phyloP scores from a whole-genome alignment of 2,113 vertebrate genomes.

The Odocoileus hemionus region DNA sequence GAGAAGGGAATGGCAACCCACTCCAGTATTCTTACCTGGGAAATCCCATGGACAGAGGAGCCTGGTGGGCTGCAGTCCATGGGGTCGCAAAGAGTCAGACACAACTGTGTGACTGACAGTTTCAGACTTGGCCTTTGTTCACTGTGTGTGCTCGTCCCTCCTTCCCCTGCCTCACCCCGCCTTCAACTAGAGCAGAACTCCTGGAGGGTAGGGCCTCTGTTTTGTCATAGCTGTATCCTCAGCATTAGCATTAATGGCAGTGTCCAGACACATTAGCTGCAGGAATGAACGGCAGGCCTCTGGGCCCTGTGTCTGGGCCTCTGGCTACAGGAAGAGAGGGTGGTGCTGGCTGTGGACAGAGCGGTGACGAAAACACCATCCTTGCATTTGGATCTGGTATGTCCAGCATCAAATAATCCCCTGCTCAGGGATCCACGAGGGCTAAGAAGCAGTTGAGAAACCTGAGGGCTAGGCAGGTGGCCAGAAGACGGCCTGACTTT shows the following conservation, averaged over 20 bases:
- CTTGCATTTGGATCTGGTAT: neutral
- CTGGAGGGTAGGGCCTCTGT: neutral
- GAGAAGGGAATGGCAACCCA: neutral
- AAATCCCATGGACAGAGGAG: neutral
- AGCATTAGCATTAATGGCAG: neutral
- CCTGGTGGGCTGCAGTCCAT: neutral
- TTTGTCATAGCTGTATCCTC: neutral
- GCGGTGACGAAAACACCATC: neutral
- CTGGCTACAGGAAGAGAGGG: neutral
- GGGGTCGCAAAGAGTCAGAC: neutral
- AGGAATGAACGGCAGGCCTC: neutral
- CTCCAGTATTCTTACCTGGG: neutral
- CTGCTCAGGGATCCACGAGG: neutral
- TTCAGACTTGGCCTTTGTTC: neutral
- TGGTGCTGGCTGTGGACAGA: neutral
- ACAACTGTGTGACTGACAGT: accelerated
- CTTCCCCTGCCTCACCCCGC: neutral
- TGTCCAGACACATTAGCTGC: too few species aligned
- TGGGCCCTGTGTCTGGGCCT: neutral
- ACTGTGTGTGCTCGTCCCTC: neutral
- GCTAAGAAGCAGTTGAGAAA: neutral
- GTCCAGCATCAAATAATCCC: neutral
- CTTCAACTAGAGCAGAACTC: neutral
- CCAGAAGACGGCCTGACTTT: neutral
- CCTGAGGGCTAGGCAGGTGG: neutral